phyloP scores from a whole-genome alignment of 1,140 invertebrate genomes.

The Euborellia annulipes region DNA sequence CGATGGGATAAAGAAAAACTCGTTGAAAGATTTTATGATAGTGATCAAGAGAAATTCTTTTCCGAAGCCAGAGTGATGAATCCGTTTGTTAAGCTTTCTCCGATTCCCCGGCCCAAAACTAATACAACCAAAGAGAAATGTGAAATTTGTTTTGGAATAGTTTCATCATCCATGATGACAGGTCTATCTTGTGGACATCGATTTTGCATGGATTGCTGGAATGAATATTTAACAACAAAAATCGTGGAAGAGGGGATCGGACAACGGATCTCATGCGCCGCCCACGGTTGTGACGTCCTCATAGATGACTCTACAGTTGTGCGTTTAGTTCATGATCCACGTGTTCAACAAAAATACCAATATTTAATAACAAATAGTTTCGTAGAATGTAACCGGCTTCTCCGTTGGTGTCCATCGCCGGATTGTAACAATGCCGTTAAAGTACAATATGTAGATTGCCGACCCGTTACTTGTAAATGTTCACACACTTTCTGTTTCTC shows the following conservation, averaged over 20 bases:
- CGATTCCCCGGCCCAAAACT: slow-evolving; percentile 17
- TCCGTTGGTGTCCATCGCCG: slow-evolving; percentile 56
- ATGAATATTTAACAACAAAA: slow-evolving; percentile 52
- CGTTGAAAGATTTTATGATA: slow-evolving; percentile 50
- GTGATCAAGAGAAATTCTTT: slow-evolving; percentile 46
- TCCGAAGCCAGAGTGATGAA: slow-evolving; percentile 47
- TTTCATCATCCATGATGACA: slow-evolving; percentile 37
- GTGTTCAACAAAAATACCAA: slow-evolving; percentile 51
- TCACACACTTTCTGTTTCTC: slow-evolving; percentile 52
- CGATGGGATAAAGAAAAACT: slow-evolving; percentile 62
- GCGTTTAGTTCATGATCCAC: slow-evolving; percentile 42
- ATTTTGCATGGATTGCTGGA: slow-evolving; percentile 52
- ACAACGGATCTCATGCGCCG: slow-evolving; percentile 49
- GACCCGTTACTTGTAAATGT: slow-evolving; percentile 49
- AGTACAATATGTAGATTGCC: slow-evolving; percentile 42
- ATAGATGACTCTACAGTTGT: slow-evolving; percentile 55
- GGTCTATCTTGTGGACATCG: slow-evolving; percentile 53
- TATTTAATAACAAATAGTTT: slow-evolving; percentile 62
- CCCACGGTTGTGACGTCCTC: slow-evolving; percentile 36
- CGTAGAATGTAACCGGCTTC: slow-evolving; percentile 53
- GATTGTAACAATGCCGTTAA: slow-evolving; percentile 54
- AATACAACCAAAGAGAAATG: slow-evolving; percentile 14
- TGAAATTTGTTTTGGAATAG: slow-evolving; percentile 1
- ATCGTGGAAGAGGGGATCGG: slow-evolving; percentile 53
- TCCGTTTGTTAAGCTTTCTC: slow-evolving; percentile 32